Percentiles rank a stretch among this genome's conserved stretches.
phyloP scores from a whole-genome alignment of 2,797 vertebrate species.

The Helicolenus hilgendorfi region DNA sequence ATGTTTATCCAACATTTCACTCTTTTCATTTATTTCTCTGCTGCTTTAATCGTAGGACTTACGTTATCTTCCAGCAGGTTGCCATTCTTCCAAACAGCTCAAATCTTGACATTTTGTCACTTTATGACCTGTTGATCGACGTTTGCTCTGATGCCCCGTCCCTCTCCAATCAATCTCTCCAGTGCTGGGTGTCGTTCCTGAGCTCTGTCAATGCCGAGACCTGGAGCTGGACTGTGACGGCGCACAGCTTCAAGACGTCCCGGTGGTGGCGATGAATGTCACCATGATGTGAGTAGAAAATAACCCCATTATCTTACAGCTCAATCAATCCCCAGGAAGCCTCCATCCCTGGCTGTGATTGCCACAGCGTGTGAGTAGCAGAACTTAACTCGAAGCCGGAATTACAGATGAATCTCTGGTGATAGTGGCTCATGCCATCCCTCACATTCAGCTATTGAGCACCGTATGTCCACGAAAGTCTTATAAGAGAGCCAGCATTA shows the following conservation, averaged over 20 bases:
- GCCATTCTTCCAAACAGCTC: background rate
- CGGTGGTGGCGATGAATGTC: constrained; percentile 93
- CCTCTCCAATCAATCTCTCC: background rate
- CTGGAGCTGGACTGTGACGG: constrained; percentile 94
- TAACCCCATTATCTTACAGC: background rate
- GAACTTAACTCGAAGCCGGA: background rate
- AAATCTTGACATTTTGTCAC: background rate
- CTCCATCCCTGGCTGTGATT: background rate
- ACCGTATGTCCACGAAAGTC: background rate
- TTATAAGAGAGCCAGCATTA: background rate
- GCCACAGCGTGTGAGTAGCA: background rate
- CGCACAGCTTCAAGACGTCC: constrained; percentile 90
- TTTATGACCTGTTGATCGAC: constrained; percentile 1
- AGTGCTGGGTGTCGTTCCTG: constrained; percentile 93
- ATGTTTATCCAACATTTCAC: background rate
- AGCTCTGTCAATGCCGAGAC: constrained; percentile 91
- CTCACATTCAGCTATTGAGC: background rate
- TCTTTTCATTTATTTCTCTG: background rate
- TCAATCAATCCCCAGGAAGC: background rate
- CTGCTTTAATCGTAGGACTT: background rate
- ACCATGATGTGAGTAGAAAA: constrained; percentile 94
- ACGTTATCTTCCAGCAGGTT: background rate
- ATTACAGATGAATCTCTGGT: background rate
- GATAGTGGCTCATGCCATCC: background rate
- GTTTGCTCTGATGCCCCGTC: background rate